Evolutionary conservation across 2,888 invertebrate species (phyloP), one percentile per base, ranked within the genome.

Genomic region (Lacanobia wlatinum): DNA sequence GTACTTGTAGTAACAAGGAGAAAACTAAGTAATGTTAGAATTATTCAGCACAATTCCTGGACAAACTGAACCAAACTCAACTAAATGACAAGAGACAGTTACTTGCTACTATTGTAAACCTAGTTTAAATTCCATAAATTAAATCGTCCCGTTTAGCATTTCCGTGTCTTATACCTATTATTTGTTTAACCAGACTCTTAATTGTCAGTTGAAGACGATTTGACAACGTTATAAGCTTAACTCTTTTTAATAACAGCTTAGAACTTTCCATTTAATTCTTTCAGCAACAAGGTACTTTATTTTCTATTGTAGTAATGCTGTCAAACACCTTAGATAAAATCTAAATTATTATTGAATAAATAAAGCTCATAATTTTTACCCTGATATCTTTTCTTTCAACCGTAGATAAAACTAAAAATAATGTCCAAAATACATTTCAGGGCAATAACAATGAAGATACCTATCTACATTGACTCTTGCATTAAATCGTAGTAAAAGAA

Each of bases 401-500:
- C 28, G 2, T 1, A 60, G 48, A 66, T 67, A 60, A 46, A 59
- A 28, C 53, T 38, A 23, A 21, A 61, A 73, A 53, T 65, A 62
- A 61, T 69, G 46, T 53, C 55, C 16, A 28, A 69, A 64, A 61
- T 68, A 68, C 68, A 80, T 70, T 80, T 73, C 61, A 69, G 16
- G 58, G 43, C 52, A 77, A 80, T 76, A 79, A 73, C 56, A 76
- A 68, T 66, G 23, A 65, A 83, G 60, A 84, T 74, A 65, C 28
- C 1, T 58, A 70, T 63, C n/a, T 65, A 38, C 48, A 50, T 65
- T 56, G 55, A 60, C 34, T 52, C 6, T 65, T 68, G 77, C 70
- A 43, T 74, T 60, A 61, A 76, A 71, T 75, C 48, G 4, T 58
- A 23, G 34, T 16, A 18, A 12, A 56, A 18, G n/a, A 68, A 38